Evolutionary conservation across 2,888 invertebrate genomes (phyloP).

Genomic region (Cheilosia impressa): DNA sequence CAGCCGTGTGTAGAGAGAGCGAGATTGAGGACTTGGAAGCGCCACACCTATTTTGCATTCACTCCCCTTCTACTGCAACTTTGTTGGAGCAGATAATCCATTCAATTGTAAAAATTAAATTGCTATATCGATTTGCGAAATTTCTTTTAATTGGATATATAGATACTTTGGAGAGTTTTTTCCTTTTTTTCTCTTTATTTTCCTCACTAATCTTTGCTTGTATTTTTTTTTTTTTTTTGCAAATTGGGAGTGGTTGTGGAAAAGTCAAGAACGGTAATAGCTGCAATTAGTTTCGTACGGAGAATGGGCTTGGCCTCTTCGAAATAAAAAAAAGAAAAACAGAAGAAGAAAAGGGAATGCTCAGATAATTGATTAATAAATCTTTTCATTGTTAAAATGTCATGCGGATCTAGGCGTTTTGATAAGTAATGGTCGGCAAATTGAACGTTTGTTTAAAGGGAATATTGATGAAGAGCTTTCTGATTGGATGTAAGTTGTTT

Average conservation of each 20-base stretch:
- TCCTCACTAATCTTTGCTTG: neutral
- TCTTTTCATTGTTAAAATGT: conserved; percentile 46
- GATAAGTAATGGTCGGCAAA: neutral
- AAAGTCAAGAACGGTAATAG: conserved; percentile 55
- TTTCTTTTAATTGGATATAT: conserved; percentile 72
- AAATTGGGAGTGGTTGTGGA: conserved; percentile 39
- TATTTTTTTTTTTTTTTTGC: conserved; percentile 14
- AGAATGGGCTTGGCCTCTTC: conserved; percentile 27
- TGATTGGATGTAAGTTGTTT: neutral
- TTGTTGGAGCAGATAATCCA: conserved; percentile 57
- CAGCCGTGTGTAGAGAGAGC: conserved; percentile 7
- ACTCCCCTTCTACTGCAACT: conserved; percentile 7
- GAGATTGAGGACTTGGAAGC: conserved; percentile 7
- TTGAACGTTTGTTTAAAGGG: neutral
- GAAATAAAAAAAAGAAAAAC: neutral
- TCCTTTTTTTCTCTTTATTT: too few species aligned
- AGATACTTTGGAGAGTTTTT: conserved; percentile 60
- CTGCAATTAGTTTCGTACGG: conserved; percentile 59
- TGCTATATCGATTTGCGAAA: conserved; percentile 69
- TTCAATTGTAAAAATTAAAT: conserved; percentile 73
- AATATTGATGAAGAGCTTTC: neutral
- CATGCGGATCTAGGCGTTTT: conserved; percentile 31
- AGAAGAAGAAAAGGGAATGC: conserved; percentile 2
- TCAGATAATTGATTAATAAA: conserved; percentile 47
- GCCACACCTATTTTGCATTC: conserved; percentile 64